Conservation (phyloP, 2,797 vertebrate genomes). For the Gallinago stenura region DNA sequence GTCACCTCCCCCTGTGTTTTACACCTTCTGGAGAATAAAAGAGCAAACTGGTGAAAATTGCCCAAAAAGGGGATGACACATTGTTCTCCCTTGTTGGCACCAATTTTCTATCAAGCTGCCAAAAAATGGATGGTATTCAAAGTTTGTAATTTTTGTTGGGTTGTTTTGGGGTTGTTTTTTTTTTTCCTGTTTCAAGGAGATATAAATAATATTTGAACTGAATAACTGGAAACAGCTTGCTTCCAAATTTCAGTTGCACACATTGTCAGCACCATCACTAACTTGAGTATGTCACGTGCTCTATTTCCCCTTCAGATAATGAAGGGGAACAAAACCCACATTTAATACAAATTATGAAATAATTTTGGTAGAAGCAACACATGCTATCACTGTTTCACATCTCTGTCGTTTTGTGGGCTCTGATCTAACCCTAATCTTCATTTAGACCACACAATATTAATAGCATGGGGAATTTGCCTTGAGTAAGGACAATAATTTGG, state of each 20-base stretch:
- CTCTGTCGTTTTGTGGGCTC: neutral
- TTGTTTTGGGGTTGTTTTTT: neutral
- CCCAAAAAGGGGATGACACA: neutral
- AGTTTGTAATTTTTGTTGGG: neutral
- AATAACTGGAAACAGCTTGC: neutral
- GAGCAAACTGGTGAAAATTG: neutral
- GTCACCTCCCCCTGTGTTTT: neutral
- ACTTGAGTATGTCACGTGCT: neutral
- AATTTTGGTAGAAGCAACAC: neutral
- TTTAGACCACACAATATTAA: neutral
- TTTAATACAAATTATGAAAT: neutral
- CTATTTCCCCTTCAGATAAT: neutral
- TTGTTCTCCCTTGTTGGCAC: neutral
- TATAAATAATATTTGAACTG: neutral
- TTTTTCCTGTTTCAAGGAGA: neutral
- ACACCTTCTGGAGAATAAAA: neutral
- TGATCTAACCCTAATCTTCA: neutral
- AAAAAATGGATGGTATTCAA: neutral
- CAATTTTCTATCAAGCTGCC: neutral
- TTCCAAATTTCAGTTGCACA: neutral
- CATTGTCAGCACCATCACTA: neutral
- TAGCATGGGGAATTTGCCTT: neutral
- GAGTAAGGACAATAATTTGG: neutral
- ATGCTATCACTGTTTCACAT: neutral
- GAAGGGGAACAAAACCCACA: neutral